These are phyloP conservation scores for Blennius ocellaris DNA, from an alignment of 2,113 vertebrate genomes.

Conservation along the genomic window DNA sequence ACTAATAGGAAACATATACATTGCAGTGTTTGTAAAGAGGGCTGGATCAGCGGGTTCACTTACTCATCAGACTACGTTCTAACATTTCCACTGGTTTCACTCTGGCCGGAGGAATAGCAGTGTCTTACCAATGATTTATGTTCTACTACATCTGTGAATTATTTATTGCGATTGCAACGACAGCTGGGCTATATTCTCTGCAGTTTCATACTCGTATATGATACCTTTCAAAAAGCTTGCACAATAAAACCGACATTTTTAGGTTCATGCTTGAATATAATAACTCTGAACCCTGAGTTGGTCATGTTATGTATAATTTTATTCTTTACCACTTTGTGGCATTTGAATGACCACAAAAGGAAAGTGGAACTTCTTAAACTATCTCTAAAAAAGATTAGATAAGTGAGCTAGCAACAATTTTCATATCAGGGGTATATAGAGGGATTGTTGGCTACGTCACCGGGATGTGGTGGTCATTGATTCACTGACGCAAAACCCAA, in stretches of 20 bases:
- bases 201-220: not conserved
- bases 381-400: too few relatives aligned
- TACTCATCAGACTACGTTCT: slow-evolving; percentile 46
- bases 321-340: too few relatives aligned
- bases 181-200: not conserved
- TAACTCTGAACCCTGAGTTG: too few relatives aligned
- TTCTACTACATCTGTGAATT: slow-evolving; percentile 50
- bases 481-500: too few relatives aligned
- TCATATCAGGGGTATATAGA: too few relatives aligned
- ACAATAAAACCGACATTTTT: not conserved
- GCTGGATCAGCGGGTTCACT: slow-evolving; percentile 43
- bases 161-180: slow-evolving; percentile 19
- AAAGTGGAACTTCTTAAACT: too few relatives aligned
- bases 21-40: slow-evolving; percentile 20
- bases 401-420: too few relatives aligned
- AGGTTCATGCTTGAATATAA: not conserved
- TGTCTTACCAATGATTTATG: slow-evolving; percentile 10
- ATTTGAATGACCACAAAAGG: too few relatives aligned
- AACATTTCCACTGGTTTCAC: slow-evolving; percentile 47
- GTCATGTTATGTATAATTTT: too few relatives aligned
- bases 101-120: not conserved
- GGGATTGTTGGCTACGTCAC: too few relatives aligned
- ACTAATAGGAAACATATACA: slow-evolving; percentile 44
- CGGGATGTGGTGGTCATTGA: too few relatives aligned
- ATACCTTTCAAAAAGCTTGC: not conserved